phyloP scores from a whole-genome alignment of 1,140 invertebrate genomes.

The Microvelia longipes region DNA sequence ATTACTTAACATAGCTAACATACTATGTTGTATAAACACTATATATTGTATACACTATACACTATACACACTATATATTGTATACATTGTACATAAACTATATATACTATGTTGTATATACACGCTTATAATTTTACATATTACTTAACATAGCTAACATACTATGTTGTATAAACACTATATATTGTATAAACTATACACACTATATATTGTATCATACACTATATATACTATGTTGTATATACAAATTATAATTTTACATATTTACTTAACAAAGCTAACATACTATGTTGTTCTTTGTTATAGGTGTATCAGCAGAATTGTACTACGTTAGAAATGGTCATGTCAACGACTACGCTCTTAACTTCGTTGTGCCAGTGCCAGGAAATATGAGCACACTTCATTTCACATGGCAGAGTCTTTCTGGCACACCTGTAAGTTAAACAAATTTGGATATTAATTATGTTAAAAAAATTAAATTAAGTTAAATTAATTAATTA shows the following conservation, averaged over 20 bases:
- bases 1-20: no score
- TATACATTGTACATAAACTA: no score
- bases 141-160: neutral
- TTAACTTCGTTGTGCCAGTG: constrained; percentile 70
- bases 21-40: no score
- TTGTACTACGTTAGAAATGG: constrained; percentile 76
- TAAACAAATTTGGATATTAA: no score
- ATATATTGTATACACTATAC: no score
- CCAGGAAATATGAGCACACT: constrained; percentile 61
- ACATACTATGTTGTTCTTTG: constrained; percentile 18
- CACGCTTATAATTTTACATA: no score
- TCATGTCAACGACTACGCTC: constrained; percentile 75
- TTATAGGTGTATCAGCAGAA: constrained; percentile 63
- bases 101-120: no score
- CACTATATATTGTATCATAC: neutral
- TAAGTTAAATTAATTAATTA: no score
- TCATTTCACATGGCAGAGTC: constrained; percentile 73
- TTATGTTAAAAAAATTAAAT: no score
- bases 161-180: neutral
- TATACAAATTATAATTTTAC: neutral
- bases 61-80: no score
- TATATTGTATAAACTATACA: neutral
- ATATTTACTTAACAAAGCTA: neutral
- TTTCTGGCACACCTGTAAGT: constrained; percentile 31
- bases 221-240: neutral